Evolutionary conservation across 37 sponge, comb jelly and placozoan species (phyloP), one percentile per base, ranked within the genome.

Genomic region (Petrosia ficiformis): DNA sequence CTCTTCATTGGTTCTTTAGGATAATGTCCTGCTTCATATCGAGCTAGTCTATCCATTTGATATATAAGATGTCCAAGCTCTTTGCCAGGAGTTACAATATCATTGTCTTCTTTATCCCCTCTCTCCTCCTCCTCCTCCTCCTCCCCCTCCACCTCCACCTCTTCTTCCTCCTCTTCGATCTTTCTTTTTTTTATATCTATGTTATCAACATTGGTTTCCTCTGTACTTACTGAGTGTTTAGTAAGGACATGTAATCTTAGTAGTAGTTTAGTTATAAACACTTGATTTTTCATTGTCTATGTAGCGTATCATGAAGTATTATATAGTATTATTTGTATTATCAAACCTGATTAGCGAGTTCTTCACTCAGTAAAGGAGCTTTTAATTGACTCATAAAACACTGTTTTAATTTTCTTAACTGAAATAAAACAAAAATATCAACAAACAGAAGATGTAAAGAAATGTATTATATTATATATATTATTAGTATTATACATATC

Each of bases 1-100:
- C 94, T 69, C 92, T 94, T 94, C 19, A 58, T 31, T 22, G 92
- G 67, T n/a, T 90, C 70, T 42, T 94, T 85, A 14, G 94, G 94
- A 58, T 59, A 54, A 31, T 90, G 60, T 33, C 88, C 94, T 39
- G 94, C 84, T 39, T 94, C 94, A 30, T 52, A 60, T 58, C 81
- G 73, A 8, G 88, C 93, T 39, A 94, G 39, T 43, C 79, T 57
- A 30, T 44, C 37, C 84, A 94, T 82, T 39, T 68, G 69, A 21
- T 28, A 58, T 8, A 90, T 70, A 43, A 88, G 63, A 68, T 77
- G 65, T 25, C 67, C 54, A 48, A 85, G 39, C 44, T 68, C n/a
- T n/a, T n/a, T n/a, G n/a, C n/a, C n/a, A n/a, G n/a, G n/a, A n/a
- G n/a, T n/a, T n/a, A n/a, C n/a, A n/a, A n/a, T n/a, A n/a, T n/a